Evolutionary conservation across 1,140 invertebrate species (phyloP), one percentile per base, ranked within the genome.

Genomic region (Rhopalosiphum padi): DNA sequence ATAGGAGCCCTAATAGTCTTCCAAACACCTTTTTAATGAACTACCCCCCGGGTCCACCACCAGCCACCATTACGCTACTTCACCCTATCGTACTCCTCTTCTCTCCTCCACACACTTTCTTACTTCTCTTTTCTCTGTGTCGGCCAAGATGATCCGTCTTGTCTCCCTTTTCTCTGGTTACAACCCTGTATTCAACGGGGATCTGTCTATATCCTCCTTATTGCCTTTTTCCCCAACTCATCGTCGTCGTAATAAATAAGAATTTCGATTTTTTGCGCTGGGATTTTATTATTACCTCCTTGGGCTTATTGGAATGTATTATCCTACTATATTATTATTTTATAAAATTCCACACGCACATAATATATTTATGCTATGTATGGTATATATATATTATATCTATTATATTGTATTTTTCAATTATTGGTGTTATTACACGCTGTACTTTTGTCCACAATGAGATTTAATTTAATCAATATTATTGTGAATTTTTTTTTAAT

Each of bases 21-120:
- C 94, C 94, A 95, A 95, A 95, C 95, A 95, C 95, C 95, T 95
- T 95, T 95, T 95, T 95, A 95, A 95, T 95, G 95, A 95, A 95
- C 95, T 95, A 95, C 94, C 94, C 94, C 94, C 93, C 92, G 93
- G 94, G 94, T 94, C 93, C 94, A 94, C 94, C 23, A 90, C 53
- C 89, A 68, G 25, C 53, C 53, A 68, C 37, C 53, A 30, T 35
- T 91, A 37, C 90, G 5, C 91, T n/a, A 43, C 77, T 53, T 53
- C 48, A 30, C 43, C 53, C 37, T 77, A 46, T 51, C 86, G 15
- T 51, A 51, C 77, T 77, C 41, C 93, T 82, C 35, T 68, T 46
- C 41, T n/a, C 53, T 55, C 41, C 43, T 60, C 48, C 37, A 11
- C 22, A 25, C 43, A 25, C 51, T 46, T 55, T 87, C 82, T 93